Evolutionary conservation across 2,113 vertebrate genomes (phyloP).

Genomic region (Vidua macroura): DNA sequence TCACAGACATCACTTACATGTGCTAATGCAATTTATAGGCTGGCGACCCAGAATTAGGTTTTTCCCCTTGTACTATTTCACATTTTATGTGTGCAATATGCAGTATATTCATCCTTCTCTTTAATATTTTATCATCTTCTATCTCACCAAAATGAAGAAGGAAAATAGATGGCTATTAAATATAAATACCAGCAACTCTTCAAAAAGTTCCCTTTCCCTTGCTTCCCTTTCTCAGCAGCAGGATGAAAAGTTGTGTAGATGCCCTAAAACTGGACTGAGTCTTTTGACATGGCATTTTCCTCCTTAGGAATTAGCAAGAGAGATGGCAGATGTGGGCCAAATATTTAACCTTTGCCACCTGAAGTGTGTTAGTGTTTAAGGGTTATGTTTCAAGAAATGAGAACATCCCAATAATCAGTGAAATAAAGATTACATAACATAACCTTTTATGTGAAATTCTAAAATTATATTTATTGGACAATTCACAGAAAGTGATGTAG

Average conservation of each 20-base stretch:
- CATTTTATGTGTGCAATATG: neutral
- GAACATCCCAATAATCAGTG: neutral
- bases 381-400: neutral
- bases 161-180: neutral
- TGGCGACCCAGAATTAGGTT: neutral
- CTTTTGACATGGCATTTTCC: neutral
- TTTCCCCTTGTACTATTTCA: neutral
- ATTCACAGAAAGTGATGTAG: conserved; percentile 90
- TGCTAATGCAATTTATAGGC: neutral
- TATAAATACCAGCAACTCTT: neutral
- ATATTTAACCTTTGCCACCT: neutral
- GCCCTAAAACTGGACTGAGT: neutral
- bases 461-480: conserved; percentile 95
- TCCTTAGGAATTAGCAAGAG: neutral
- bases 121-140: neutral
- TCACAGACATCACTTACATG: neutral
- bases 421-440: conserved; percentile 47
- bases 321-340: neutral
- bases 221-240: neutral
- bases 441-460: conserved; percentile 82
- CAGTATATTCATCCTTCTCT: neutral
- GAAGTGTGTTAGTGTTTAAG: neutral
- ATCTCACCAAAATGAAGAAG: neutral
- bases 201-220: neutral
- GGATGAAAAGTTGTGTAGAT: neutral